Conservation (phyloP, 2,797 vertebrate species). For the Ctenopoma multispine region DNA sequence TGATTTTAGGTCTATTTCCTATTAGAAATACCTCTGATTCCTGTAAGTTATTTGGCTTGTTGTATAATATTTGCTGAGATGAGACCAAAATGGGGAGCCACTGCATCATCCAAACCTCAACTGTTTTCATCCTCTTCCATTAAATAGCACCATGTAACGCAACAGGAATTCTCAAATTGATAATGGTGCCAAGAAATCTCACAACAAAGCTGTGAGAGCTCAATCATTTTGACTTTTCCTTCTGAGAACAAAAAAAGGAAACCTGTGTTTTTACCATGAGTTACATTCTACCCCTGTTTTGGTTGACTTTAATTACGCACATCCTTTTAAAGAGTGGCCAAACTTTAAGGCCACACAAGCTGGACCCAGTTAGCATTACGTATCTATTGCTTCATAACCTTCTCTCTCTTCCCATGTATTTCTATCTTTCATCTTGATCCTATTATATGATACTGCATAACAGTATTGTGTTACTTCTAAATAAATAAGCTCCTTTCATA, state of each 20-base stretch:
- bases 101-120: conserved; percentile 66
- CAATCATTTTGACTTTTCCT: conserved; percentile 63
- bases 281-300: conserved; percentile 51
- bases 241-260: conserved; percentile 43
- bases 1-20: conserved; percentile 32
- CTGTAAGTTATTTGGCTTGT: conserved; percentile 64
- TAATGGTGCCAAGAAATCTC: conserved; percentile 58
- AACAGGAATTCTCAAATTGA: conserved; percentile 60
- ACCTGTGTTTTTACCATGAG: conserved; percentile 64
- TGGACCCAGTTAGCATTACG: conserved; percentile 69
- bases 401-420: conserved; percentile 59
- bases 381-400: conserved; percentile 69
- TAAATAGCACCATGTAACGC: conserved; percentile 59
- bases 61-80: conserved; percentile 54
- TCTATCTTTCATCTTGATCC: conserved; percentile 76
- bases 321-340: conserved; percentile 63
- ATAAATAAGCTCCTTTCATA: conserved; percentile 77
- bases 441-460: conserved; percentile 74
- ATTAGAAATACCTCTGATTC: conserved; percentile 61
- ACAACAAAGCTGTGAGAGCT: conserved; percentile 66
- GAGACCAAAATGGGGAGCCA: conserved; percentile 56
- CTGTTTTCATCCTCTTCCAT: conserved; percentile 64
- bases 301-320: conserved; percentile 64
- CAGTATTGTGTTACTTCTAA: conserved; percentile 75
- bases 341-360: conserved; percentile 68